A percentile compares a stretch with the other conserved stretches of the same genome.
Conservation (phyloP, 1,140 invertebrate species). For the Capitella teleta region DNA sequence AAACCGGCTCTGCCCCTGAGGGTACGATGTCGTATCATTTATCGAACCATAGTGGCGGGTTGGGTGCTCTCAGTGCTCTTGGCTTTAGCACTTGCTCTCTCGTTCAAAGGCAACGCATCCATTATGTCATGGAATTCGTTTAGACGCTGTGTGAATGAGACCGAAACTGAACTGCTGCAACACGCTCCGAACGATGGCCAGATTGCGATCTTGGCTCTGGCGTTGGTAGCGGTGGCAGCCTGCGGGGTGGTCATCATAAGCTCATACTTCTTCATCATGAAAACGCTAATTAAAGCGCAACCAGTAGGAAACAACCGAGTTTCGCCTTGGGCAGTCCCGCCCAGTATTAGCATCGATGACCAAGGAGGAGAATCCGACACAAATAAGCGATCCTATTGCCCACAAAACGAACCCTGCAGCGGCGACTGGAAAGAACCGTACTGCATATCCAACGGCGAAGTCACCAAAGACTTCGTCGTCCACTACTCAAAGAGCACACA, state of each 20-base stretch:
- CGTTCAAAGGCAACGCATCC: conserved; percentile 14
- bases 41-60: conserved; percentile 15
- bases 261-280: conserved; percentile 22
- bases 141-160: not conserved
- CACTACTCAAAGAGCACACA: conserved; percentile 21
- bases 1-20: conserved; percentile 17
- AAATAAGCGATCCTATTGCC: not conserved
- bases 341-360: conserved; percentile 14
- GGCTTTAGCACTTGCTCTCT: conserved; percentile 16
- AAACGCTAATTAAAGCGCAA: conserved; percentile 16
- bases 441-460: conserved; percentile 1
- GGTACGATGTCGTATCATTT: conserved; percentile 17
- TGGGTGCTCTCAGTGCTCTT: conserved; percentile 18
- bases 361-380: not conserved
- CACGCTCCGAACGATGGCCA: not conserved
- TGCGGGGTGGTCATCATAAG: conserved; percentile 15
- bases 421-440: not conserved
- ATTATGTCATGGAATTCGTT: conserved; percentile 6
- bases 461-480: conserved; percentile 14
- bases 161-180: not conserved
- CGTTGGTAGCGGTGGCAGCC: conserved; percentile 12
- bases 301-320: conserved; percentile 16
- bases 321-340: conserved; percentile 13
- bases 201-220: conserved; percentile 6
- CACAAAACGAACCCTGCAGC: not conserved